Evolutionary conservation across 2,888 invertebrate genomes (phyloP).

Genomic region (Dexiosoma caninum): DNA sequence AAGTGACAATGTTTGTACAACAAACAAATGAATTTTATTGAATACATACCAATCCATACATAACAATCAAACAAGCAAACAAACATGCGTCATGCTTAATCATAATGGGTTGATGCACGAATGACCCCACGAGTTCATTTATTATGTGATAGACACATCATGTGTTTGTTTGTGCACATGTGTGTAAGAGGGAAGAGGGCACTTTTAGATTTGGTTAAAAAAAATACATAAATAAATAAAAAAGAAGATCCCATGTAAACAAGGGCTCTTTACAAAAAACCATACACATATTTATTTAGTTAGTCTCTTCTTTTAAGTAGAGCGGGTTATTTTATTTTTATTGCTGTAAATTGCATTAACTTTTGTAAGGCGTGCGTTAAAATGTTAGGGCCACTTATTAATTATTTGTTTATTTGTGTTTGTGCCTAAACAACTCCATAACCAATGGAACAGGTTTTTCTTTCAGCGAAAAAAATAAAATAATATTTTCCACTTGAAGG

Average conservation of each 20-base stretch:
- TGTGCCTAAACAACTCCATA: too few relatives aligned
- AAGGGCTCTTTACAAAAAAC: neutral
- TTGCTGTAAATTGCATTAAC: neutral
- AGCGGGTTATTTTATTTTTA: neutral
- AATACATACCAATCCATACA: neutral
- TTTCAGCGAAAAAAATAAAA: too few relatives aligned
- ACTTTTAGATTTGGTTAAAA: neutral
- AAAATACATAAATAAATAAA: neutral
- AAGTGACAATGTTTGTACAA: neutral
- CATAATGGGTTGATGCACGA: constrained; percentile 39
- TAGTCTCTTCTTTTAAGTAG: neutral
- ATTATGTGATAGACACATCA: neutral
- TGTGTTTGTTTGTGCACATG: neutral
- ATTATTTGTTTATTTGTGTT: too few relatives aligned
- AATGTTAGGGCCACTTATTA: neutral
- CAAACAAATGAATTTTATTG: neutral
- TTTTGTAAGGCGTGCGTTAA: neutral
- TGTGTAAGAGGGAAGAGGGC: neutral
- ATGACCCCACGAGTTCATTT: constrained; percentile 35
- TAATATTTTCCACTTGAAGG: too few relatives aligned
- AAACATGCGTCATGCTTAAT: constrained; percentile 8
- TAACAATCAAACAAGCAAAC: neutral
- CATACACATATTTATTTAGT: neutral
- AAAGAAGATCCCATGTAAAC: constrained; percentile 16
- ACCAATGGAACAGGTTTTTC: too few relatives aligned